Percentiles rank a stretch among this genome's conserved stretches.
Conservation (phyloP, 2,888 invertebrate genomes). For the Drosophila borealis region DNA sequence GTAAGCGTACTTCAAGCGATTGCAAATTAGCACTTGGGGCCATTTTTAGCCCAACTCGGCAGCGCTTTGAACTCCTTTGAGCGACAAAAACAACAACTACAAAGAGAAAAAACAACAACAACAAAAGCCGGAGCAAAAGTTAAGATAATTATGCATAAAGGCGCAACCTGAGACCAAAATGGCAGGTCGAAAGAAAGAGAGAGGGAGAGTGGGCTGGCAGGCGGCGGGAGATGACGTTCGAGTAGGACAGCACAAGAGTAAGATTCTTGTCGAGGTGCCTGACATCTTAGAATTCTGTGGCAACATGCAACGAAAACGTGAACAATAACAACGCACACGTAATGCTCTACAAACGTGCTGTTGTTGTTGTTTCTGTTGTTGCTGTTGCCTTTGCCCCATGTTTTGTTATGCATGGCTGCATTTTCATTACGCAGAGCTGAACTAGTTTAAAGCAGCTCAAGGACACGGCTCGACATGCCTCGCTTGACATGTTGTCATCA, state of each 20-base stretch:
- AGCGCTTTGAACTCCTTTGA: constrained; percentile 65
- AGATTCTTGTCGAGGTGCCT: constrained; percentile 40
- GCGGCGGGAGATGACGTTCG: not conserved
- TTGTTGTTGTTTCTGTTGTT: constrained; percentile 21
- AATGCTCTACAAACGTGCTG: constrained; percentile 32
- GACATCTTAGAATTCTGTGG: constrained; percentile 46
- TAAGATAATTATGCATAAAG: constrained; percentile 62
- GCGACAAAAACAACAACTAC: constrained; percentile 23
- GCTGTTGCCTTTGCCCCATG: constrained; percentile 33
- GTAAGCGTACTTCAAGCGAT: constrained; percentile 51
- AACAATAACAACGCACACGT: constrained; percentile 27
- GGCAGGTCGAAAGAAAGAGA: not conserved
- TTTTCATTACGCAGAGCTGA: constrained; percentile 72
- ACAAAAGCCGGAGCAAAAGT: constrained; percentile 46
- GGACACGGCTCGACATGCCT: constrained; percentile 62
- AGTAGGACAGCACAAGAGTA: constrained; percentile 7
- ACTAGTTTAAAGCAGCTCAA: constrained; percentile 73
- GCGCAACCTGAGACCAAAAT: constrained; percentile 26
- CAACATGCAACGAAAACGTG: constrained; percentile 43
- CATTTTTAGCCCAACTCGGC: constrained; percentile 16
- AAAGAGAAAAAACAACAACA: constrained; percentile 15
- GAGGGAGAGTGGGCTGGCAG: not conserved
- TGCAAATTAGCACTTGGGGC: constrained; percentile 52
- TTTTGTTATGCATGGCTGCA: constrained; percentile 71
- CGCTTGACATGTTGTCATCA: constrained; percentile 57